phyloP scores from a whole-genome alignment of 1,140 invertebrate species.

The Formica exsecta region DNA sequence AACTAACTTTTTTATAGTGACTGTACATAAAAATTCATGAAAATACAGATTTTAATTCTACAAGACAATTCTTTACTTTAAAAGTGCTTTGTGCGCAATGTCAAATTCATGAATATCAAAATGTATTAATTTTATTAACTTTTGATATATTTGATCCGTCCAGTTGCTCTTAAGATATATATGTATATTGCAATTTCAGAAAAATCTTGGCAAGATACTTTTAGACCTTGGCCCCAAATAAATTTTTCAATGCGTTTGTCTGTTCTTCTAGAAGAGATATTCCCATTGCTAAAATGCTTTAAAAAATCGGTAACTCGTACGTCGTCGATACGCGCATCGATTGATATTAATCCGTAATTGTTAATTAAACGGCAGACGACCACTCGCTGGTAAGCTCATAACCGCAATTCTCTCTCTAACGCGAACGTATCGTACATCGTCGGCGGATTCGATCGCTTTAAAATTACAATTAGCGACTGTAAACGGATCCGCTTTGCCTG shows the following conservation, averaged over 20 bases:
- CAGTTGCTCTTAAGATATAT: too few species aligned
- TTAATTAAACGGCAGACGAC: conserved; percentile 73
- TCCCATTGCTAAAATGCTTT: not conserved
- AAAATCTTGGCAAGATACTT: not conserved
- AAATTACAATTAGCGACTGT: conserved; percentile 71
- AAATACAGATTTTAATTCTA: too few species aligned
- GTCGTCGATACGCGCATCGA: conserved; percentile 25
- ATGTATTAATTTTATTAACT: too few species aligned
- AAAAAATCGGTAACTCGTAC: not conserved
- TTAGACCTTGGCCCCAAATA: not conserved
- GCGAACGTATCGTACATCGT: conserved; percentile 44
- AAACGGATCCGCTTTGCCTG: conserved; percentile 60
- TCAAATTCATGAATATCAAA: too few species aligned
- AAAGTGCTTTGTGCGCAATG: too few species aligned
- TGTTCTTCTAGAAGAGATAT: not conserved
- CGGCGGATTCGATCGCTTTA: conserved; percentile 67
- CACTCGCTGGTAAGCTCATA: conserved; percentile 44
- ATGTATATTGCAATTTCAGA: not conserved
- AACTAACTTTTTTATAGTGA: too few species aligned
- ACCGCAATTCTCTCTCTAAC: conserved; percentile 63
- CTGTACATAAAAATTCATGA: too few species aligned
- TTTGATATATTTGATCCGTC: too few species aligned
- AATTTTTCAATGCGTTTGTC: not conserved
- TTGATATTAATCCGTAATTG: conserved; percentile 77
- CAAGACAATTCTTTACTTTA: too few species aligned